A percentile compares a stretch with the other conserved stretches of the same genome.
These are phyloP conservation scores for Oenanthe melanoleuca DNA, from an alignment of 2,113 vertebrate species.

Conservation along the genomic window DNA sequence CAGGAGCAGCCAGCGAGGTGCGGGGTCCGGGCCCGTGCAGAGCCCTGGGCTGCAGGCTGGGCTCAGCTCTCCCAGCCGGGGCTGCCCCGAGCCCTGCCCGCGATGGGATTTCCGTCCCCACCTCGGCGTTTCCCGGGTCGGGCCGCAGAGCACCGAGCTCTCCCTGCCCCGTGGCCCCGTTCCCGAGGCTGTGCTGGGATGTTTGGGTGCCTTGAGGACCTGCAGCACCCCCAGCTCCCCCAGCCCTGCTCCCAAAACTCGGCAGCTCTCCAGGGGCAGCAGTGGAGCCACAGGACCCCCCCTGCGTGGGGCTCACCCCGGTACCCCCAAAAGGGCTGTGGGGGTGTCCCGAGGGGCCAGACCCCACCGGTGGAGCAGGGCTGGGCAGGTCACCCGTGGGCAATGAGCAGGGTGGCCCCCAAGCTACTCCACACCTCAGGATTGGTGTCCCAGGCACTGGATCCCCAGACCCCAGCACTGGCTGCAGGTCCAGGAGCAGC, in stretches of 20 bases:
- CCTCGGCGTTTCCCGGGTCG: fast-evolving
- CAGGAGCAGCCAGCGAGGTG: background rate
- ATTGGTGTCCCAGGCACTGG: background rate
- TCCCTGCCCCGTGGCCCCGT: fast-evolving
- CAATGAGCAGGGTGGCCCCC: background rate
- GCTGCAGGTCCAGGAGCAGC: background rate
- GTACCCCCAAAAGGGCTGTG: background rate
- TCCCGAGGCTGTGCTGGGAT: background rate
- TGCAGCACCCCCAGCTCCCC: background rate
- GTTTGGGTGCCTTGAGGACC: background rate
- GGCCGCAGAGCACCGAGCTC: fast-evolving
- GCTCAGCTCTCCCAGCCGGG: background rate
- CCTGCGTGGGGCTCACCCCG: fast-evolving
- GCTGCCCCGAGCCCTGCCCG: background rate
- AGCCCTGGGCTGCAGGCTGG: background rate
- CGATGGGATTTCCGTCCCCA: background rate
- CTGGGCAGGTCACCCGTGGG: background rate
- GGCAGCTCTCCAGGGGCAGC: background rate
- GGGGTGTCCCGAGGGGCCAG: background rate
- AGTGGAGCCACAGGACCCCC: fast-evolving
- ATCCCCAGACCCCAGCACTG: background rate
- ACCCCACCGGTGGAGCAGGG: background rate
- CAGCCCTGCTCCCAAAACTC: too few species aligned
- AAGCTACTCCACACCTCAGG: fast-evolving
- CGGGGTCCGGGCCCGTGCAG: background rate